Evolutionary conservation across 37 sponge, comb jelly and placozoan species (phyloP), one percentile per base, ranked within the genome.

Genomic region (Theonella swinhoei): DNA sequence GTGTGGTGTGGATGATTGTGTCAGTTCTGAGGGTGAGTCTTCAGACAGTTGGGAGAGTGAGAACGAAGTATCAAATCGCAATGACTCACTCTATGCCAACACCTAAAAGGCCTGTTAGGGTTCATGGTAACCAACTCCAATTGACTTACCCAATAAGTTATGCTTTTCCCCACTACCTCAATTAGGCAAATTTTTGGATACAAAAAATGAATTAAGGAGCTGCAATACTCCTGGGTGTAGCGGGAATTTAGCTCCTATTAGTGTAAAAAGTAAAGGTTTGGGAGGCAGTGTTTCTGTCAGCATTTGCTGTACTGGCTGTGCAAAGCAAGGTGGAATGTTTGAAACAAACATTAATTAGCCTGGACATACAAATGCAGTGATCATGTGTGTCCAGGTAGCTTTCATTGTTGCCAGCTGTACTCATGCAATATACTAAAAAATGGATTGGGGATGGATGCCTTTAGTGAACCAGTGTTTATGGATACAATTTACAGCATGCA

Each of bases 251-350:
- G 43, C 77, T 8, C 73, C 79, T 20, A 25, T 37, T 0, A 34
- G 33, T 26, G 42, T 77, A 14, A 66, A 78, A 31, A 31, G 40
- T 2, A 40, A 17, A 30, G 87, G 87, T 1, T 25, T 80, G 74
- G 87, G 80, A 22, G 87, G 87, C 0, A 60, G 38, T 63, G 60
- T 42, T 23, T 29, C 19, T 2, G 68, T 87, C 0, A 74, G n/a
- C 38, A 79, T 54, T 42, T 0, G 26, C 25, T 88, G 88, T 73
- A 68, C 28, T 38, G 88, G 88, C 5, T 87, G 88, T 42, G 33
- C 22, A 19, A 39, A 9, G 8, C 39, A 83, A 38, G 24, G 22
- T 1, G 54, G 41, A 9, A 24, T 35, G 22, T 83, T 83, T 47
- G 58, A 79, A 1, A 34, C 75, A 70, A 7, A 14, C 9, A 30